A percentile compares a stretch with the other conserved stretches of the same genome.
phyloP scores from a whole-genome alignment of 2,888 invertebrate species.

The Acleris emargana region DNA sequence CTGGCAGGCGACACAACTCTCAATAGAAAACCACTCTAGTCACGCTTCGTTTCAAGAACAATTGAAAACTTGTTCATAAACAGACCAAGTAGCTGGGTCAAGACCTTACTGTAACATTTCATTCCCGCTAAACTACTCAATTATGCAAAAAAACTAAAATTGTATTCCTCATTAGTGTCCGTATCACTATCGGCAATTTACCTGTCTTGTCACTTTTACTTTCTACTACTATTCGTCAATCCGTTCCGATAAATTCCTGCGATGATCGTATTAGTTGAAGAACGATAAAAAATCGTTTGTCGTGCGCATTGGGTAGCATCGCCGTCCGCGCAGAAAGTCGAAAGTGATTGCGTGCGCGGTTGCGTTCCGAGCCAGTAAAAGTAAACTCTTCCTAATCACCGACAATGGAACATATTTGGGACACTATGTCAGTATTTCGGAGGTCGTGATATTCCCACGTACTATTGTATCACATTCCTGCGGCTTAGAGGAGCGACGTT shows the following conservation, averaged over 20 bases:
- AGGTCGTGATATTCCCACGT: conserved; percentile 53
- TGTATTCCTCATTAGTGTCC: conserved; percentile 5
- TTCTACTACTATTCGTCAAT: conserved; percentile 43
- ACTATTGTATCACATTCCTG: conserved; percentile 27
- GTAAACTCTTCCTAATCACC: conserved; percentile 75
- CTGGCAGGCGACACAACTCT: not conserved
- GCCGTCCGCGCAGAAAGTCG: conserved; percentile 64
- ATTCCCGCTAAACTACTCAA: not conserved
- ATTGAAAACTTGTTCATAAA: conserved; percentile 25
- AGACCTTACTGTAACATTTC: conserved; percentile 11
- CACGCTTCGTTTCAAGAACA: conserved; percentile 16
- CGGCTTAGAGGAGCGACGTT: conserved; percentile 3
- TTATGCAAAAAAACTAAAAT: conserved; percentile 6
- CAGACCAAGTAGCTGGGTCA: conserved; percentile 13
- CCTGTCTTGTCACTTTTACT: conserved; percentile 45
- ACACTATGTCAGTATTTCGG: conserved; percentile 58
- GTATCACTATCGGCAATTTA: conserved; percentile 29
- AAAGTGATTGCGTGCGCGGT: conserved; percentile 75
- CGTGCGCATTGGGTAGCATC: conserved; percentile 43
- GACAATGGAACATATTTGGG: conserved; percentile 54
- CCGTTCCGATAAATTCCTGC: conserved; percentile 47
- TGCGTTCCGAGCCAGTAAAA: conserved; percentile 71
- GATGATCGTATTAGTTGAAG: conserved; percentile 42
- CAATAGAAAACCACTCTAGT: not conserved
- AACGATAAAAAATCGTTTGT: conserved; percentile 44